Evolutionary conservation across 2,113 vertebrate genomes (phyloP).

Genomic region (Nothoprocta perdicaria): DNA sequence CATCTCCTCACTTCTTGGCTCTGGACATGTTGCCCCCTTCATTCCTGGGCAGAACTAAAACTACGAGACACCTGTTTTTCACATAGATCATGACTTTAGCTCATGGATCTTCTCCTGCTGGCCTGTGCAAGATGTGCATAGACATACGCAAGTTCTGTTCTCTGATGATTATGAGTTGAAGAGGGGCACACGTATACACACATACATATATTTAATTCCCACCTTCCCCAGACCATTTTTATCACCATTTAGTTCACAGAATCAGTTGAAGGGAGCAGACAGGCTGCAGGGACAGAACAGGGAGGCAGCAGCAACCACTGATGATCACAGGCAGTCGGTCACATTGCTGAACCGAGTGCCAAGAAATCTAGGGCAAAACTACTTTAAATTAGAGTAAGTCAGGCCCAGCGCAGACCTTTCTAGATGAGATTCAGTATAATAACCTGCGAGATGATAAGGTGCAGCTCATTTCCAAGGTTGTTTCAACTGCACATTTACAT

Average conservation of each 20-base stretch:
- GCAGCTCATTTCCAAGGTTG: neutral
- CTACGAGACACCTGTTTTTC: neutral
- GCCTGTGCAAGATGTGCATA: neutral
- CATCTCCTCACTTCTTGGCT: neutral
- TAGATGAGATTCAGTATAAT: neutral
- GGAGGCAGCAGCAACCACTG: neutral
- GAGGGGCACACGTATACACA: too few species aligned
- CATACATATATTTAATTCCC: too few species aligned
- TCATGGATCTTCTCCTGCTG: neutral
- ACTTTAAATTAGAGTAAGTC: conserved; percentile 6
- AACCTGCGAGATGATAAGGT: neutral
- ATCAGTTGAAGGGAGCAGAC: neutral
- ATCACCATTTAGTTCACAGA: neutral
- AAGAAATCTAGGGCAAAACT: neutral
- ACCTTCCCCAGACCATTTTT: neutral
- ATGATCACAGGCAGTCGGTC: neutral
- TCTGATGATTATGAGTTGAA: too few species aligned
- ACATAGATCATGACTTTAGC: accelerated
- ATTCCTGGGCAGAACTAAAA: neutral
- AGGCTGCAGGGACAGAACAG: neutral
- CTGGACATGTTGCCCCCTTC: neutral
- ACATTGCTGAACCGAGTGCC: neutral
- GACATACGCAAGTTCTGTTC: neutral
- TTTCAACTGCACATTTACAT: neutral
- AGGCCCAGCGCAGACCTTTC: neutral